Conservation (phyloP, 2,888 invertebrate genomes). For the Belgica antarctica region DNA sequence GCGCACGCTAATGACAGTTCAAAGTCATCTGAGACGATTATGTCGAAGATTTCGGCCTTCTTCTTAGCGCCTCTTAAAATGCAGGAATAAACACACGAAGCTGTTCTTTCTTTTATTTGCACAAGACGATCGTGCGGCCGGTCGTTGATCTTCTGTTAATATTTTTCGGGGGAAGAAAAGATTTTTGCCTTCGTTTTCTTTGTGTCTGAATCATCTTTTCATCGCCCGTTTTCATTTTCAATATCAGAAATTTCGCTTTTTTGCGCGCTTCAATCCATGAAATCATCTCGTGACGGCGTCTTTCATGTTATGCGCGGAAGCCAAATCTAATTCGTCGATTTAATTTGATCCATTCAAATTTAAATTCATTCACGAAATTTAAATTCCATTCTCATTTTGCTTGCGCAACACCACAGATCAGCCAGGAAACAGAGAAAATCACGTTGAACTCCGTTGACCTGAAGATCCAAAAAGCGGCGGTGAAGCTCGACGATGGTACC, state of each 20-base stretch:
- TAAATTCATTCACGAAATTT: background rate
- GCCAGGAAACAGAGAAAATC: slow-evolving; percentile 64
- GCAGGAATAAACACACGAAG: too few species aligned
- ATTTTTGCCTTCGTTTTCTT: slow-evolving; percentile 21
- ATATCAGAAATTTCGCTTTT: slow-evolving; percentile 34
- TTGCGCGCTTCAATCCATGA: slow-evolving; percentile 37
- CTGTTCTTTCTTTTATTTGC: background rate
- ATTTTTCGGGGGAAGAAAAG: background rate
- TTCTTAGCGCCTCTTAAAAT: background rate
- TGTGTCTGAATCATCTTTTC: background rate
- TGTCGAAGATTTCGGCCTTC: too few species aligned
- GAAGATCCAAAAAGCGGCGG: slow-evolving; percentile 62
- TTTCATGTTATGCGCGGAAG: slow-evolving; percentile 46
- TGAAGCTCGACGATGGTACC: slow-evolving; percentile 58
- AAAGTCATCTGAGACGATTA: too few species aligned
- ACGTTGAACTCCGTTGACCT: slow-evolving; percentile 77
- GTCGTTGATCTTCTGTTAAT: background rate
- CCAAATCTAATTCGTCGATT: too few species aligned
- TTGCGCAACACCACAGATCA: too few species aligned
- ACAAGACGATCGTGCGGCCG: background rate
- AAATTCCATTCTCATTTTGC: background rate
- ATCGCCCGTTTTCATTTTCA: slow-evolving; percentile 17
- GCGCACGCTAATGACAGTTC: too few species aligned
- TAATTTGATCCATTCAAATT: too few species aligned
- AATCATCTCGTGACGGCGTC: slow-evolving; percentile 41